phyloP scores from a whole-genome alignment of 2,888 invertebrate genomes.

The Phortica magna region DNA sequence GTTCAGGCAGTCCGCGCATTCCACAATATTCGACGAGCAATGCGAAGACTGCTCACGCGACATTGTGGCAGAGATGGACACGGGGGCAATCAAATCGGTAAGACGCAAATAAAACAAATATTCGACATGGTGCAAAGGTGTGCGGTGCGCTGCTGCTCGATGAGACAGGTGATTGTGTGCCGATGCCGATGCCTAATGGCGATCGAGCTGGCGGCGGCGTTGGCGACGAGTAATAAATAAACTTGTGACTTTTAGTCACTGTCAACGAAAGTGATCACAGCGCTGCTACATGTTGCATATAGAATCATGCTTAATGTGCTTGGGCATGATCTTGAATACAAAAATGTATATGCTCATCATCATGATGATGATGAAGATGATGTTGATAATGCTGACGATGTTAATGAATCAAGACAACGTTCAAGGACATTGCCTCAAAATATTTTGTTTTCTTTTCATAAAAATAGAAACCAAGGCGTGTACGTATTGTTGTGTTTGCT shows the following conservation, averaged over 20 bases:
- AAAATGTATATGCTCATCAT: not conserved
- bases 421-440: conserved; percentile 12
- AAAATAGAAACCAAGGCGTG: conserved; percentile 63
- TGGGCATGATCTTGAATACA: conserved; percentile 25
- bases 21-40: not conserved
- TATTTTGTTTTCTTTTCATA: conserved; percentile 7
- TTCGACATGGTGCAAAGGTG: not conserved
- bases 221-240: conserved; percentile 30
- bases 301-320: not conserved
- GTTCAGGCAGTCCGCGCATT: not conserved
- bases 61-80: not conserved
- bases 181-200: conserved; percentile 11
- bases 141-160: conserved; percentile 1
- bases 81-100: not conserved
- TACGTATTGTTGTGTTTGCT: not conserved
- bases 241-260: conserved; percentile 64
- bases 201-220: not conserved
- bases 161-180: conserved; percentile 23
- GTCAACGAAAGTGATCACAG: conserved; percentile 60
- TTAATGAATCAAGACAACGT: conserved; percentile 60
- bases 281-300: not conserved
- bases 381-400: conserved; percentile 52
- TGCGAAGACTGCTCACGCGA: conserved; percentile 15
- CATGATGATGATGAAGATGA: not conserved
- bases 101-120: not conserved